Conservation (phyloP, 2,113 vertebrate species). For the Tympanuchus pallidicinctus region DNA sequence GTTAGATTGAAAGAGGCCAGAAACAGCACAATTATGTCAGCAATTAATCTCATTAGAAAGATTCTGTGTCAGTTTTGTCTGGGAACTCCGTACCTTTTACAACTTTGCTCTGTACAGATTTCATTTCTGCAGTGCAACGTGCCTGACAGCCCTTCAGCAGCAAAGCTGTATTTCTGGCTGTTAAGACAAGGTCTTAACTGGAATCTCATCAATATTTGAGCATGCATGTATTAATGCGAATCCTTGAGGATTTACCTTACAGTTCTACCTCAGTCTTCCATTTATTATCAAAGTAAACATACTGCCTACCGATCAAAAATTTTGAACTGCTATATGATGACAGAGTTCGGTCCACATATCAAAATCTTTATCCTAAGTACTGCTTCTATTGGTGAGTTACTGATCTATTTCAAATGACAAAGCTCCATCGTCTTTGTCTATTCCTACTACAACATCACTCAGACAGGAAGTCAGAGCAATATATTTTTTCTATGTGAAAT, state of each 20-base stretch:
- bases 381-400: not conserved
- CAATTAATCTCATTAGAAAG: slow-evolving; percentile 50
- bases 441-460: not conserved
- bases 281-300: not conserved
- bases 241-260: not conserved
- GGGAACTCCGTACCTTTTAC: not conserved
- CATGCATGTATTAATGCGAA: not conserved
- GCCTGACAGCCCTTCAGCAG: not conserved
- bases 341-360: not conserved
- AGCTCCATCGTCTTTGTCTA: not conserved
- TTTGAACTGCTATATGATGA: not conserved
- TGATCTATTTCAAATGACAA: not conserved
- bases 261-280: not conserved
- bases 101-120: not conserved
- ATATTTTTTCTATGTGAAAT: not conserved
- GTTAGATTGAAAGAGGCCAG: slow-evolving; percentile 32
- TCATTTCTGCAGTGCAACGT: not conserved
- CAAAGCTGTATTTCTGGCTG: not conserved
- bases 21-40: slow-evolving; percentile 17
- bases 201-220: not conserved
- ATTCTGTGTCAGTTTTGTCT: not conserved
- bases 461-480: not conserved
- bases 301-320: not conserved
- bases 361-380: not conserved
- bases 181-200: not conserved